Evolutionary conservation across 2,797 vertebrate genomes (phyloP).

Genomic region (Sebastes vulpes): DNA sequence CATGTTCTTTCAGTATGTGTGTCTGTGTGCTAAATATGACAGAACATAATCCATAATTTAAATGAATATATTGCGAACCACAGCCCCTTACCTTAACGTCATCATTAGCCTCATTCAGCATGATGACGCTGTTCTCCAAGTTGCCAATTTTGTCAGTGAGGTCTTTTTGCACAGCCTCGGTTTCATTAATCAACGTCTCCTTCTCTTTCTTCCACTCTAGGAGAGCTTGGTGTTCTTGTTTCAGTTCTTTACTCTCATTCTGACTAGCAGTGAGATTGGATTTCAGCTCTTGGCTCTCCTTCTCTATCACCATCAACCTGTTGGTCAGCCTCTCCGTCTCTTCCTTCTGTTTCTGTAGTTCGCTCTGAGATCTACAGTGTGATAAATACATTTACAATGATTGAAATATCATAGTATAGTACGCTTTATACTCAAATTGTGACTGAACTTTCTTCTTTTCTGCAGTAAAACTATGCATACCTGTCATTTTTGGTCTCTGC

Average conservation of each 20-base stretch:
- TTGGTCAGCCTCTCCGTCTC: slow-evolving; percentile 84
- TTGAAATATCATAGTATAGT: neutral
- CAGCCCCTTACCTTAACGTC: slow-evolving; percentile 57
- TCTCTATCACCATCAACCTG: slow-evolving; percentile 75
- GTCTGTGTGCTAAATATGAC: neutral
- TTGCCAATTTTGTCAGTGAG: slow-evolving; percentile 81
- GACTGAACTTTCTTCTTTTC: neutral
- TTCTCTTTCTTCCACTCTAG: slow-evolving; percentile 89
- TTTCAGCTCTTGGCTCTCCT: slow-evolving; percentile 83
- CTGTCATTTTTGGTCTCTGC: slow-evolving; percentile 86
- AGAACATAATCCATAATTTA: neutral
- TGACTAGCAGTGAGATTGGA: slow-evolving; percentile 75
- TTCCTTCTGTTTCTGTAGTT: slow-evolving; percentile 88
- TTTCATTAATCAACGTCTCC: slow-evolving; percentile 81
- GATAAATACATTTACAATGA: neutral
- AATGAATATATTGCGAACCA: neutral
- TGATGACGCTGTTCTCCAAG: slow-evolving; percentile 83
- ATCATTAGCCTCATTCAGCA: slow-evolving; percentile 72
- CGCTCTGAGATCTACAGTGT: slow-evolving; percentile 73
- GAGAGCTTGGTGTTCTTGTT: slow-evolving; percentile 82
- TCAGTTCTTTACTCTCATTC: slow-evolving; percentile 84
- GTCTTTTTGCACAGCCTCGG: slow-evolving; percentile 84
- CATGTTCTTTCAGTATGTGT: neutral
- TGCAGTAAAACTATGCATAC: slow-evolving; percentile 30
- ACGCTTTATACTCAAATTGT: neutral